Percentiles rank a stretch among this genome's conserved stretches.
Evolutionary conservation across 2,797 vertebrate species (phyloP).

Genomic region (Ceryle rudis): DNA sequence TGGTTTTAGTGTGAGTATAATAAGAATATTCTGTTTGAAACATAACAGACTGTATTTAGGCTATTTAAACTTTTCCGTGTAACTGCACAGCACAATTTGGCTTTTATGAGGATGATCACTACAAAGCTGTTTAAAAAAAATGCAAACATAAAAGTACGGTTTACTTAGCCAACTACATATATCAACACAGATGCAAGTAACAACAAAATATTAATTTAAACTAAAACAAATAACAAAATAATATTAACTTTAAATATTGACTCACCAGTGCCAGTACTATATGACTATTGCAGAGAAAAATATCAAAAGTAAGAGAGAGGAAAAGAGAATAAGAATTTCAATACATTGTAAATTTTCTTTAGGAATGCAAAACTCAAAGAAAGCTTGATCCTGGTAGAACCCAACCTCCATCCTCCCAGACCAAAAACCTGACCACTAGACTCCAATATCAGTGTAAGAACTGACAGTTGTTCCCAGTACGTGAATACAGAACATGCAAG

Average conservation of each 20-base stretch:
- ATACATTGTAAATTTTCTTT: neutral
- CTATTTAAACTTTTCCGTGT: neutral
- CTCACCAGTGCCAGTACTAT: constrained; percentile 31
- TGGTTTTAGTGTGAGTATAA: neutral
- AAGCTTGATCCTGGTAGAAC: neutral
- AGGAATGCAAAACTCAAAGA: neutral
- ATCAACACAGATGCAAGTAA: neutral
- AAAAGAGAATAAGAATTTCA: constrained; percentile 32
- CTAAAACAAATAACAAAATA: neutral
- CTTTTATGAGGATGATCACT: neutral
- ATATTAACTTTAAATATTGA: constrained; percentile 2
- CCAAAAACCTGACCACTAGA: neutral
- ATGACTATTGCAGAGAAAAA: constrained; percentile 18
- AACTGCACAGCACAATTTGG: neutral
- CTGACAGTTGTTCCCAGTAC: neutral
- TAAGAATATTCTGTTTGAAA: neutral
- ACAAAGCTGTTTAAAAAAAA: neutral
- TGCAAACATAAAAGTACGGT: neutral
- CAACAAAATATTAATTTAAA: neutral
- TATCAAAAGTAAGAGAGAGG: neutral
- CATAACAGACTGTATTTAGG: neutral
- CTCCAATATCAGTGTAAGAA: neutral
- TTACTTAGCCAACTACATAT: neutral
- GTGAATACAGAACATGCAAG: neutral
- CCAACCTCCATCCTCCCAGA: neutral